These are phyloP conservation scores for Sorex fumeus DNA, from an alignment of 2,113 vertebrate genomes.

Conservation along the genomic window DNA sequence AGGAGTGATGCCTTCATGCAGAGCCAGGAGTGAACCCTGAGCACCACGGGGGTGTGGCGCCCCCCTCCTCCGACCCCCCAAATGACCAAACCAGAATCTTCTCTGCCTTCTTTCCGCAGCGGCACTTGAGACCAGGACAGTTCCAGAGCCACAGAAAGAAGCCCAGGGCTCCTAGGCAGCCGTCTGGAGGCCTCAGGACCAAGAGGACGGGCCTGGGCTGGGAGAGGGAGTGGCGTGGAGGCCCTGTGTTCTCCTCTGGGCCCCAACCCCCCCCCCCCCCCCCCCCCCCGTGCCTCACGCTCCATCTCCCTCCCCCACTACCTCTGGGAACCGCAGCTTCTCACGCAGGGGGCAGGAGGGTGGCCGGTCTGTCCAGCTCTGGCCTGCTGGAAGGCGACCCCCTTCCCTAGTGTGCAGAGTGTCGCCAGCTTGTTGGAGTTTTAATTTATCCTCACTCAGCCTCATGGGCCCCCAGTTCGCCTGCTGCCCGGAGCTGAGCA, in stretches of 20 bases:
- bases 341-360: slow-evolving; percentile 29
- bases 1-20: too few species aligned
- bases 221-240: slow-evolving; percentile 47
- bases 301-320: slow-evolving; percentile 76
- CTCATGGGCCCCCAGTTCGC: slow-evolving; percentile 76
- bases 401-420: slow-evolving; percentile 72
- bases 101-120: slow-evolving; percentile 61
- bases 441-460: slow-evolving; percentile 87
- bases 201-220: slow-evolving; percentile 73
- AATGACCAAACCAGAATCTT: background rate
- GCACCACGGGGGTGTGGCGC: background rate
- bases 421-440: slow-evolving; percentile 81
- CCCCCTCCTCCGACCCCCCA: background rate
- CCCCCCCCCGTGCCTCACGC: slow-evolving; percentile 44
- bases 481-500: slow-evolving; percentile 84
- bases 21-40: background rate
- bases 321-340: slow-evolving; percentile 78
- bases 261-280: slow-evolving; percentile 61
- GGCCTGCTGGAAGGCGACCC: slow-evolving; percentile 37
- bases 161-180: slow-evolving; percentile 66
- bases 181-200: slow-evolving; percentile 47
- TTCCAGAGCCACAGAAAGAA: slow-evolving; percentile 72
- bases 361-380: background rate
- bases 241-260: background rate
- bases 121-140: slow-evolving; percentile 67